phyloP scores from a whole-genome alignment of 2,797 vertebrate genomes.

The Phyllotis vaccarum region DNA sequence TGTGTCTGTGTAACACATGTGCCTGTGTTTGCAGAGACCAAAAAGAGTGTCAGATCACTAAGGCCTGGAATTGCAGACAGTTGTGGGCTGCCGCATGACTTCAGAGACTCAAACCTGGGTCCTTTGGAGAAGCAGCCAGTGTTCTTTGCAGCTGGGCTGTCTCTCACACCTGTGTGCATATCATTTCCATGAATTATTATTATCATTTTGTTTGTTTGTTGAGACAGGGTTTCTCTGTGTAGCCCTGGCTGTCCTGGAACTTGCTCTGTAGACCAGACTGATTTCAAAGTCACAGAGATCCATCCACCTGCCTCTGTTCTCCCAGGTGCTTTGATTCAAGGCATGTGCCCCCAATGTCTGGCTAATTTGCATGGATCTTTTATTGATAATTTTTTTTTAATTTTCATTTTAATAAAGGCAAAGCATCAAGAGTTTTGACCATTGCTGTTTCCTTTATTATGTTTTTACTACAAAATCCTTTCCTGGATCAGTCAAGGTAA shows the following conservation, averaged over 20 bases:
- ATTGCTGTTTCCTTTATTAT: background rate
- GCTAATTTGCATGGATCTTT: background rate
- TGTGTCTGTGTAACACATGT: background rate
- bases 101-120: background rate
- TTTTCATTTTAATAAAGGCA: slow-evolving; percentile 49
- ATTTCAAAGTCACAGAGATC: background rate
- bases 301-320: background rate
- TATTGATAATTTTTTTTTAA: background rate
- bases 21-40: background rate
- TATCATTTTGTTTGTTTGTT: background rate
- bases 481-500: background rate
- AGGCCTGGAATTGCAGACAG: background rate
- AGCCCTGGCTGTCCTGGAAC: background rate
- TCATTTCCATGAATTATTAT: background rate
- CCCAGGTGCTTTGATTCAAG: background rate
- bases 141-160: background rate
- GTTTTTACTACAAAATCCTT: slow-evolving; percentile 7
- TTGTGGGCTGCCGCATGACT: background rate
- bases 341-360: background rate
- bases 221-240: background rate
- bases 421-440: background rate
- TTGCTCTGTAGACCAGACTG: background rate
- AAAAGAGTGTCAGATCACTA: background rate
- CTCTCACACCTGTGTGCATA: background rate
- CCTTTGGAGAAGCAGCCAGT: background rate